Percentiles rank a stretch among this genome's conserved stretches.
Evolutionary conservation across 2,113 vertebrate genomes (phyloP).

Genomic region (Onychostoma macrolepis): DNA sequence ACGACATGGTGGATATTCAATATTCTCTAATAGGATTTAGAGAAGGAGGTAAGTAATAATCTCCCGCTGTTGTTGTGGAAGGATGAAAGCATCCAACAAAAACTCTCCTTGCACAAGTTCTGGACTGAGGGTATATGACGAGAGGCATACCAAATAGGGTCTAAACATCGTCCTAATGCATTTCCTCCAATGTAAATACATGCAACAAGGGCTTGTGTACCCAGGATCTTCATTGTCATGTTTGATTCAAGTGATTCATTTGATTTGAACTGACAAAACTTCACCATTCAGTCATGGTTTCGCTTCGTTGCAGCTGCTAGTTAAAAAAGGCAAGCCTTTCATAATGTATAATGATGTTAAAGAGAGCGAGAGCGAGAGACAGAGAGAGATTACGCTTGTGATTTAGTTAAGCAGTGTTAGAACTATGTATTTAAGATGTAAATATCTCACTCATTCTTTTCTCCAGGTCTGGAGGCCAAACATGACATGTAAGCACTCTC

Average conservation of each 20-base stretch:
- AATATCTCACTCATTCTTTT: conserved; percentile 41
- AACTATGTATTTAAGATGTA: conserved; percentile 47
- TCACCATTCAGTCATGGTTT: not conserved
- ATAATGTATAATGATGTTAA: conserved; percentile 13
- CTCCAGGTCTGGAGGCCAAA: conserved; percentile 63
- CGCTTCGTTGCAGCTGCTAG: not conserved
- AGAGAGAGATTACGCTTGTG: conserved; percentile 40
- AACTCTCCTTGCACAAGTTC: conserved; percentile 28
- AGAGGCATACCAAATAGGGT: conserved; percentile 4
- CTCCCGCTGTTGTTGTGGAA: conserved; percentile 30
- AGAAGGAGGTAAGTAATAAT: conserved; percentile 33
- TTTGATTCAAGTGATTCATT: conserved; percentile 3
- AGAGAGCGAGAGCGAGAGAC: conserved; percentile 20
- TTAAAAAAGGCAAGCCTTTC: not conserved
- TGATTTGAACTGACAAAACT: not conserved
- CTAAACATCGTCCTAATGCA: conserved; percentile 10
- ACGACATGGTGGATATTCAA: conserved; percentile 31
- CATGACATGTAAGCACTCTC: conserved; percentile 70
- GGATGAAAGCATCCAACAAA: conserved; percentile 33
- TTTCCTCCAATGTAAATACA: conserved; percentile 2
- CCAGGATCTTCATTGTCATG: not conserved
- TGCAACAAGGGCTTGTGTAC: not conserved
- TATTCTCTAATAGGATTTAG: conserved; percentile 38
- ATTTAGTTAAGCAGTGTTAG: conserved; percentile 47
- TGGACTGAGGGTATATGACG: not conserved